These are phyloP conservation scores for Mechanitis messenoides DNA, from an alignment of 2,888 invertebrate species.

Conservation along the genomic window DNA sequence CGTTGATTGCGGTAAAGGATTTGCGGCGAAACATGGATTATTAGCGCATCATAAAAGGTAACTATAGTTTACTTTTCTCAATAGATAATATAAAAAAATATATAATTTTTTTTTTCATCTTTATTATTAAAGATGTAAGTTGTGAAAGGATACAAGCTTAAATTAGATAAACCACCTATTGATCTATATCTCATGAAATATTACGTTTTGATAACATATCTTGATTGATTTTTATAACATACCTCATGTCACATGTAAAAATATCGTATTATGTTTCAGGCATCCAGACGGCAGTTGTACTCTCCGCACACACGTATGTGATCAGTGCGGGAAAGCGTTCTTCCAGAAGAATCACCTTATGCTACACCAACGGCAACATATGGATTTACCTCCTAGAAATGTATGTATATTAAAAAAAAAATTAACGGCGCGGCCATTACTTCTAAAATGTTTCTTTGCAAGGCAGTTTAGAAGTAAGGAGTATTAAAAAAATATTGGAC, in stretches of 20 bases:
- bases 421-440: background rate
- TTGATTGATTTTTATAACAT: too few species aligned
- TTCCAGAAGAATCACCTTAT: slow-evolving; percentile 90
- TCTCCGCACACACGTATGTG: slow-evolving; percentile 85
- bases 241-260: background rate
- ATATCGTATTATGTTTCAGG: slow-evolving; percentile 39
- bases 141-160: too few species aligned
- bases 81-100: too few species aligned
- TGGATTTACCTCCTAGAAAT: slow-evolving; percentile 78
- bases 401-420: slow-evolving; percentile 35
- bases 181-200: too few species aligned
- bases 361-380: slow-evolving; percentile 88
- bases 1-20: slow-evolving; percentile 87
- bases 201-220: too few species aligned
- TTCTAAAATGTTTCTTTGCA: background rate
- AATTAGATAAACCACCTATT: too few species aligned
- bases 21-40: slow-evolving; percentile 88
- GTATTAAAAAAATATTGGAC: background rate
- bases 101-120: background rate
- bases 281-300: slow-evolving; percentile 89
- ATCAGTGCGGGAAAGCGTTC: slow-evolving; percentile 89
- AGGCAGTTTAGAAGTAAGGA: background rate
- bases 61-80: background rate
- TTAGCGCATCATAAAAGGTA: slow-evolving; percentile 85
- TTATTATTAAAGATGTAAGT: background rate